Conservation (phyloP, 2,113 vertebrate genomes). For the Rhagologus leucostigma region DNA sequence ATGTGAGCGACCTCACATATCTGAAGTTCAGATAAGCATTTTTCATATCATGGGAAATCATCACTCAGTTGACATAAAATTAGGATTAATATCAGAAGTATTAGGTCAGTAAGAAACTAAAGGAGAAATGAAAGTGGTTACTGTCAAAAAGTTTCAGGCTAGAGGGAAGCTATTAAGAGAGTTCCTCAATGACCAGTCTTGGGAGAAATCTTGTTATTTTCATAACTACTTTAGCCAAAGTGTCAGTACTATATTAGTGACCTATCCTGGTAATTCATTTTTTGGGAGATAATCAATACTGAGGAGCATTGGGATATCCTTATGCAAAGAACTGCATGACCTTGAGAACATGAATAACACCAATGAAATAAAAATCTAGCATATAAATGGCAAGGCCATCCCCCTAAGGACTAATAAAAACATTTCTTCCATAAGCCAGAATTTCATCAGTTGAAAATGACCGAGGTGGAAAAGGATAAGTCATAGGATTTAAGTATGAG, state of each 20-base stretch:
- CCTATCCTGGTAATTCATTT: background rate
- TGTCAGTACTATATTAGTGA: background rate
- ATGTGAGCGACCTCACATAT: background rate
- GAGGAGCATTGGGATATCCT: background rate
- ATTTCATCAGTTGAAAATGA: background rate
- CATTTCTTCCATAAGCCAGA: background rate
- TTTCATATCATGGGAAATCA: background rate
- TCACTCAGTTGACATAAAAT: background rate
- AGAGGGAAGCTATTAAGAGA: background rate
- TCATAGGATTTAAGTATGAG: background rate
- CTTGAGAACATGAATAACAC: background rate
- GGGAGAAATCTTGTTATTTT: background rate
- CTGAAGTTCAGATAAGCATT: background rate
- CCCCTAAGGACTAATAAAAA: constrained; percentile 11
- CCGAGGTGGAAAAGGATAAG: background rate
- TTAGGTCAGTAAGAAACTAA: background rate
- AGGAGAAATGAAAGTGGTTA: background rate
- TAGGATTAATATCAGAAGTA: constrained; percentile 14
- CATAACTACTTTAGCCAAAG: background rate
- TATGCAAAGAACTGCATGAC: background rate
- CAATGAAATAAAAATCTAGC: background rate
- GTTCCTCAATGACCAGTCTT: background rate
- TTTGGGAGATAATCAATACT: background rate
- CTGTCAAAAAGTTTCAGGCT: background rate
- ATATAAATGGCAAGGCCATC: background rate